phyloP scores from a whole-genome alignment of 1,140 invertebrate species.

The Medauroidea extradentata region DNA sequence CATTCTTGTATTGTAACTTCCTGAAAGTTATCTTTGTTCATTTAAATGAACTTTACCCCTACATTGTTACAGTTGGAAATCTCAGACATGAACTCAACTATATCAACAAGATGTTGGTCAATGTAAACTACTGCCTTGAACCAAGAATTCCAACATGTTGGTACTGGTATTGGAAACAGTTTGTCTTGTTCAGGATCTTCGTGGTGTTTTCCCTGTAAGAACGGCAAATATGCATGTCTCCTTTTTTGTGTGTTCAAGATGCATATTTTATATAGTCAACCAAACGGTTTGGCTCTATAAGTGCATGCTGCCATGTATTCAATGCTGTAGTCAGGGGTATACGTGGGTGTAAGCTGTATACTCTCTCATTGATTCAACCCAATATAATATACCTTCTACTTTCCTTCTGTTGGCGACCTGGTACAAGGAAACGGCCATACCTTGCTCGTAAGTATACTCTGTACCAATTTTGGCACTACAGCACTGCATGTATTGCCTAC shows the following conservation, averaged over 20 bases:
- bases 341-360: too few species aligned
- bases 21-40: neutral
- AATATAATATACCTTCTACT: too few species aligned
- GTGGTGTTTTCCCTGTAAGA: neutral
- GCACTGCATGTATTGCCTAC: too few species aligned
- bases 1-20: neutral
- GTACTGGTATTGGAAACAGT: neutral
- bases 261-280: neutral
- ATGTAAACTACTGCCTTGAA: neutral
- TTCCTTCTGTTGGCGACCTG: too few species aligned
- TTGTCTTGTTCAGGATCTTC: neutral
- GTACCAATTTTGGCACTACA: too few species aligned
- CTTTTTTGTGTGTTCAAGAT: neutral
- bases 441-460: too few species aligned
- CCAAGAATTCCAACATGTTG: constrained; percentile 1
- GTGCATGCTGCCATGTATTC: neutral
- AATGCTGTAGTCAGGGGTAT: too few species aligned
- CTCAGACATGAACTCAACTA: neutral
- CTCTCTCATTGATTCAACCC: too few species aligned
- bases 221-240: neutral
- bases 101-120: neutral
- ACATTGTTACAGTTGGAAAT: neutral
- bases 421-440: too few species aligned
- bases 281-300: neutral
- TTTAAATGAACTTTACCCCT: neutral